Evolutionary conservation across 2,888 invertebrate genomes (phyloP), one percentile per base, ranked within the genome.

Genomic region (Idaea straminata): DNA sequence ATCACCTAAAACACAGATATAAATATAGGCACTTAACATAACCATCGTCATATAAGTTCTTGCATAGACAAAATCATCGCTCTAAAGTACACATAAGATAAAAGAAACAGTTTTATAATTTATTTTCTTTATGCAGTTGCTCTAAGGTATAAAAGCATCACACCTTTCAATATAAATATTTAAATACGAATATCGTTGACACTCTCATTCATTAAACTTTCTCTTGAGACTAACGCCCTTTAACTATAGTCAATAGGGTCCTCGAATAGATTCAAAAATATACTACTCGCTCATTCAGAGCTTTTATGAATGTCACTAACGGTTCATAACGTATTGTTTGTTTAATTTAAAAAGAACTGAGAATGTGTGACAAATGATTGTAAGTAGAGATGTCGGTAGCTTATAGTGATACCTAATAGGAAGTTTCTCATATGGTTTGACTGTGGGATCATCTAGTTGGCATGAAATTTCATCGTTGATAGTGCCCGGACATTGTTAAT

Each of bases 121-220:
- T 13, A 13, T 47, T 47, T 47, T 47, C 4, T 47, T 36, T 36
- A 36, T 36, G 36, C 36, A 3, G 36, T 36, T 10, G 13, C 47
- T 47, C 10, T 47, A 47, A 10, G 47, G 66, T 73, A 68, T 66
- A 72, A 70, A 68, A 74, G 72, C 76, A 71, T 74, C 71, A 67
- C 69, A 74, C 73, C 69, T 71, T 65, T 67, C 69, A 75, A 77
- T 73, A 80, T 78, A 69, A 77, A 80, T 80, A 80, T 82, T 82
- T 77, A 77, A 79, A 81, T 79, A 76, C 74, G 71, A 78, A 78
- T 74, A 74, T 74, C 69, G 72, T 73, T 75, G 80, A 76, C 76
- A 79, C 72, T 77, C 76, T 81, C 78, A 79, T 79, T 83, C 74
- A 82, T 81, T 82, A 77, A 77, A 83, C 83, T 83, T 83, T 84